A percentile compares a stretch with the other conserved stretches of the same genome.
Conservation (phyloP, 2,797 vertebrate genomes). For the Australoheros facetus region DNA sequence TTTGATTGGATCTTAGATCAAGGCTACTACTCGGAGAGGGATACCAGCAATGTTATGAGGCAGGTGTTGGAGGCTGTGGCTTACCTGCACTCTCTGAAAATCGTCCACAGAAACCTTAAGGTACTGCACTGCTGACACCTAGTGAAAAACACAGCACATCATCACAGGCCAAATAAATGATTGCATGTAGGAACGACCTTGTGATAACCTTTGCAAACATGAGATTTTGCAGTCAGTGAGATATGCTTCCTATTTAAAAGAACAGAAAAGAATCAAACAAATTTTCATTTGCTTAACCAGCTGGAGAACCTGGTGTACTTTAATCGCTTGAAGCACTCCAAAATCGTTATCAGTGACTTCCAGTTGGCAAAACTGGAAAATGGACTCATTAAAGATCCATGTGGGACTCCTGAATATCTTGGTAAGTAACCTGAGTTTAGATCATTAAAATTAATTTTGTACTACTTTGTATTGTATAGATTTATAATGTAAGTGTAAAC, state of each 20-base stretch:
- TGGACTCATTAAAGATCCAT: constrained; percentile 96
- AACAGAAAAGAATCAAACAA: neutral
- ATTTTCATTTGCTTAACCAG: constrained; percentile 68
- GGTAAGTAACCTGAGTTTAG: constrained; percentile 59
- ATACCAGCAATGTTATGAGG: constrained; percentile 98
- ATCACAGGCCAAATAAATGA: constrained; percentile 1
- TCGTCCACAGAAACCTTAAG: constrained; percentile 98
- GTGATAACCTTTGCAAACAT: neutral
- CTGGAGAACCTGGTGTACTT: constrained; percentile 98
- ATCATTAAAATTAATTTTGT: neutral
- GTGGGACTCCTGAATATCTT: constrained; percentile 95
- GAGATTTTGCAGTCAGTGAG: neutral
- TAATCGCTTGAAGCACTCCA: constrained; percentile 97
- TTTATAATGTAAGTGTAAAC: neutral
- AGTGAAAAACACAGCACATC: constrained; percentile 50
- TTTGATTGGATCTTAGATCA: constrained; percentile 99
- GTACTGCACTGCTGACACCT: constrained; percentile 76
- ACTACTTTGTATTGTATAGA: neutral
- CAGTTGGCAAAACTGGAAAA: constrained; percentile 98
- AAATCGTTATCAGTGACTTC: constrained; percentile 99
- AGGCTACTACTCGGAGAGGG: constrained; percentile 97
- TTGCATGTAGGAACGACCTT: neutral
- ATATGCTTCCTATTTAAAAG: neutral
- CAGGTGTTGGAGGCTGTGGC: constrained; percentile 97
- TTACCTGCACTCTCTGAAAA: constrained; percentile 96